phyloP scores from a whole-genome alignment of 2,888 invertebrate species.

The Drosophila affinis region DNA sequence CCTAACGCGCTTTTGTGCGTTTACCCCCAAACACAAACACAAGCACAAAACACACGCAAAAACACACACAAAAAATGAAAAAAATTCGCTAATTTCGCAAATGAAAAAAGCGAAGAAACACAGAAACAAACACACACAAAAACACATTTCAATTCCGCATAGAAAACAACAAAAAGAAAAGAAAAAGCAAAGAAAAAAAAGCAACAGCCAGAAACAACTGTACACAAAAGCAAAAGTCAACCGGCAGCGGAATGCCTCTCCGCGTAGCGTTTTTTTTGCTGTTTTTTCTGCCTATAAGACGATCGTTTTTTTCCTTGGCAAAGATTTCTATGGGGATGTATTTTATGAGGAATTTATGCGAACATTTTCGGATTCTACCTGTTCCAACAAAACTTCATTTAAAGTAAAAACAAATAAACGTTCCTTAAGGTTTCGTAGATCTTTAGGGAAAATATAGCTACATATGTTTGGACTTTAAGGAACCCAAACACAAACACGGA shows the following conservation, averaged over 20 bases:
- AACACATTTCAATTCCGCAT: constrained; percentile 55
- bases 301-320: constrained; percentile 15
- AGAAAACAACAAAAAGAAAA: constrained; percentile 12
- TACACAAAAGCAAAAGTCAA: constrained; percentile 62
- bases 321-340: neutral
- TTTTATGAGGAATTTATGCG: neutral
- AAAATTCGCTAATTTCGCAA: constrained; percentile 60
- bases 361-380: neutral
- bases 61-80: constrained; percentile 16
- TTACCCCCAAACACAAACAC: constrained; percentile 34
- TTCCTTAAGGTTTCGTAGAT: neutral
- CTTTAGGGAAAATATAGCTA: neutral
- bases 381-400: neutral
- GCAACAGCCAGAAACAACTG: constrained; percentile 60
- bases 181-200: constrained; percentile 46
- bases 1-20: constrained; percentile 75
- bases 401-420: neutral
- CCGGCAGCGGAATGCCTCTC: constrained; percentile 47
- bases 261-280: constrained; percentile 5
- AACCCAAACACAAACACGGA: no score
- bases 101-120: constrained; percentile 30
- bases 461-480: no score
- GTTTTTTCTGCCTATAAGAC: constrained; percentile 21
- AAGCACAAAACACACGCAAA: neutral
- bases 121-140: constrained; percentile 22